These are phyloP conservation scores for Geotrypetes seraphini DNA, from an alignment of 2,797 vertebrate genomes.

Conservation along the genomic window DNA sequence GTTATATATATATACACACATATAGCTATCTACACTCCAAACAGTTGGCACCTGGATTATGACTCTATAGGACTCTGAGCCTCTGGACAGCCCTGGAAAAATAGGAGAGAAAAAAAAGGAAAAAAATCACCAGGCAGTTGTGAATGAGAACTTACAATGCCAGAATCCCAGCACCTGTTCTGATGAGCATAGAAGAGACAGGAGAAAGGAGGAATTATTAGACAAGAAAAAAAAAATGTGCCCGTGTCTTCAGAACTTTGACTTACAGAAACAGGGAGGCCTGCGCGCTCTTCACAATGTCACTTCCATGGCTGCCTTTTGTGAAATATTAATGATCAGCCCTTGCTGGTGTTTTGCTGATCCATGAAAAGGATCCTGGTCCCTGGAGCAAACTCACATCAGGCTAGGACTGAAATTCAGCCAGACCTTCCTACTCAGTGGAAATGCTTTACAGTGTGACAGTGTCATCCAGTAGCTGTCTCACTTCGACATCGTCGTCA, in stretches of 20 bases:
- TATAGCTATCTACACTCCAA: too few relatives aligned
- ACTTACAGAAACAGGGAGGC: slow-evolving; percentile 1
- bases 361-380: slow-evolving; percentile 9
- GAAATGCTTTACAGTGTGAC: slow-evolving; percentile 31
- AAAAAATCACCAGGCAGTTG: too few relatives aligned
- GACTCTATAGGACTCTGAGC: too few relatives aligned
- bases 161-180: too few relatives aligned
- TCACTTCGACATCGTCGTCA: slow-evolving; percentile 13
- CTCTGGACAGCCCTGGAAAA: too few relatives aligned
- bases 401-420: slow-evolving; percentile 29
- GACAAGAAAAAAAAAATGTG: not conserved
- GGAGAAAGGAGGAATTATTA: too few relatives aligned
- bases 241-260: not conserved
- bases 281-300: slow-evolving; percentile 15
- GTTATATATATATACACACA: too few relatives aligned
- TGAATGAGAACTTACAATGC: too few relatives aligned
- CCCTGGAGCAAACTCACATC: slow-evolving; percentile 18
- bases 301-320: slow-evolving; percentile 28
- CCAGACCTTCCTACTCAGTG: slow-evolving; percentile 15
- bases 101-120: too few relatives aligned
- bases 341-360: slow-evolving; percentile 31
- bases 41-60: too few relatives aligned
- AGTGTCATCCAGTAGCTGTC: slow-evolving; percentile 8
- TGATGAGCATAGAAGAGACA: too few relatives aligned
- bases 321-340: slow-evolving; percentile 46